Base-by-base conservation (phyloP, 2,888 invertebrate genomes). In the Choristoneura rosaceana region DNA sequence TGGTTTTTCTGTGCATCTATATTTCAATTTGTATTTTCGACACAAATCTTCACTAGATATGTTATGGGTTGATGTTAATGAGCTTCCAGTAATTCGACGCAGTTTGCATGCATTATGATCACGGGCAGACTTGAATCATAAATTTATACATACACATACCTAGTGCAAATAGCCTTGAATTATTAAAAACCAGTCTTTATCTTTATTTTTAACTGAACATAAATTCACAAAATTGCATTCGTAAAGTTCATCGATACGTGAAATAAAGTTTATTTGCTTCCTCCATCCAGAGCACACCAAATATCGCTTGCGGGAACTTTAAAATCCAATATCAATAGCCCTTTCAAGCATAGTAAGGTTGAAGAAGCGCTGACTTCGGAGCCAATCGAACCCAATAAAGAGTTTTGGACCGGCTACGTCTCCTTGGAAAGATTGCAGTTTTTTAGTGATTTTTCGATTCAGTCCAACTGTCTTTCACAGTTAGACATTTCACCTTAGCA, bases 331-430 rank as follows among this genome's bases (percentile, higher is more conserved):
- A 73, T 71, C 74, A 74, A 75, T 74, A 74, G 73, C 71, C 68
- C 61, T 71, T 75, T 74, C 60, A 43, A 74, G 64, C 64, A 43
- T n/a, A 71, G 45, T 41, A 45, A 55, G 52, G 55, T 55, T 58
- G 58, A 34, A 55, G 10, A 25, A 55, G 25, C 60, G 41, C 59
- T 38, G 38, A 61, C 61, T 70, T 15, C 66, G 43, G n/a, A n/a
- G n/a, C n/a, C n/a, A n/a, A n/a, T n/a, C n/a, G n/a, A 34, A 69
- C 59, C 50, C 75, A 75, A 78, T 71, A 74, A 75, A 76, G 74
- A 71, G 71, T 71, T 76, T 76, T 62, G 59, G 74, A 69, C 61
- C 68, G 65, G 68, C 58, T 55, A 62, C 14, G 65, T 70, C 75
- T 60, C 65, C 9, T 25, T 15, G 70, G 64, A 73, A 41, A 15